Conservation (phyloP, 2,113 vertebrate genomes). For the Podocnemis expansa region DNA sequence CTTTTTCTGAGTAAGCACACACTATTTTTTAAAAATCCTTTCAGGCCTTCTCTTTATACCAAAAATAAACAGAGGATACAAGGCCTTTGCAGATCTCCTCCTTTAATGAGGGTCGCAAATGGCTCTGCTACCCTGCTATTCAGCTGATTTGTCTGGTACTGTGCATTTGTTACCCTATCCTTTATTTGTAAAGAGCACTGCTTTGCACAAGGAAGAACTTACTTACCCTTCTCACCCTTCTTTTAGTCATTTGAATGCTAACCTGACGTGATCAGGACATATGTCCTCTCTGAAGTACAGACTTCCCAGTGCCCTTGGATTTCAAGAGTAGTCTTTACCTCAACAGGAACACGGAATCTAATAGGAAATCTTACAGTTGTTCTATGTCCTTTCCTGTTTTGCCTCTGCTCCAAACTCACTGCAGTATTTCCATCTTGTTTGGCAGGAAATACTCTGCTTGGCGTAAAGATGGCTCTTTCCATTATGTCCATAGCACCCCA, state of each 20-base stretch:
- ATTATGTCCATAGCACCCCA: slow-evolving; percentile 88
- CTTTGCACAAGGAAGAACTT: not conserved
- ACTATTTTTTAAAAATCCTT: not conserved
- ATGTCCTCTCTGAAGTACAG: not conserved
- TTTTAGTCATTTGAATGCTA: not conserved
- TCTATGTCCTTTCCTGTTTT: not conserved
- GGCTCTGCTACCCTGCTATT: not conserved
- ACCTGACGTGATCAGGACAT: not conserved
- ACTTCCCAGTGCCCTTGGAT: not conserved
- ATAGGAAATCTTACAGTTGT: not conserved
- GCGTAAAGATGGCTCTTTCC: slow-evolving; percentile 91
- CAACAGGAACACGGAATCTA: not conserved
- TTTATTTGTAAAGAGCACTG: not conserved
- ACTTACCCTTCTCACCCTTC: not conserved
- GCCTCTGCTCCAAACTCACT: slow-evolving; percentile 12
- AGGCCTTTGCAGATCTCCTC: not conserved
- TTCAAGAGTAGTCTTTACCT: not conserved
- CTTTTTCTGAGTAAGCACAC: not conserved
- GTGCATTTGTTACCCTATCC: not conserved
- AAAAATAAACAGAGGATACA: not conserved
- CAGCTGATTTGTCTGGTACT: not conserved
- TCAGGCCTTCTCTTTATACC: not conserved
- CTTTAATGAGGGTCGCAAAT: not conserved
- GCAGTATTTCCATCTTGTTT: slow-evolving; percentile 52
- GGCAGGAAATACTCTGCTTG: slow-evolving; percentile 93